Evolutionary conservation across 92 coral and sea anemone genomes (phyloP), one percentile per base, ranked within the genome.

Genomic region (Heliopora coerulea): DNA sequence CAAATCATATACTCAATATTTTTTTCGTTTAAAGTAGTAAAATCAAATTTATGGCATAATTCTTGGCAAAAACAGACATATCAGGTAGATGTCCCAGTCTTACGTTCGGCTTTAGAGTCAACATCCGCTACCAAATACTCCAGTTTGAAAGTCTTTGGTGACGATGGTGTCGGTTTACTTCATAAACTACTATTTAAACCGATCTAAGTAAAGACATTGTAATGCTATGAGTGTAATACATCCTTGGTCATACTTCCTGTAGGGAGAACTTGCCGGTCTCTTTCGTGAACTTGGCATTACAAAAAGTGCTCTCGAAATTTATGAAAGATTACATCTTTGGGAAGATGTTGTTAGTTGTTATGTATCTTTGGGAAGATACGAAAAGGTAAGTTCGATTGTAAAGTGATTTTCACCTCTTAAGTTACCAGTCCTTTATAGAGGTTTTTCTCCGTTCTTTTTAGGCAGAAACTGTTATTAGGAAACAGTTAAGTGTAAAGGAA

Each of bases 231-330:
- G n/a, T n/a, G n/a, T n/a, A n/a, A n/a, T n/a, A n/a, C n/a, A n/a
- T n/a, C n/a, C n/a, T n/a, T 2, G 33, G 15, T 9, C 21, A 27
- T 58, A 8, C 28, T 73, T 23, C 8, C 49, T 39, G 4, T 52
- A 93, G 98, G 78, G 84, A 69, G 93, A 93, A 35, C 81, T 93
- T 18, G 98, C 98, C 6, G 82, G 80, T 59, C 56, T 90, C 34
- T 68, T 85, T 44, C 70, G 80, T 50, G 72, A 79, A 8, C 48
- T 93, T 86, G 89, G 91, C 18, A 89, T 85, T n/a, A 83, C 79
- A 30, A 93, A 93, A 74, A 86, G 91, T 81, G 96, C 98, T 25
- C 37, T 90, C 60, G 98, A 93, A 41, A 87, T 93, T 60, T 93
- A 83, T 79, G 83, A 86, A 56, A 74, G 79, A 23, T 78, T 90